Conservation (phyloP, 2,888 invertebrate species). For the Monochamus alternatus region DNA sequence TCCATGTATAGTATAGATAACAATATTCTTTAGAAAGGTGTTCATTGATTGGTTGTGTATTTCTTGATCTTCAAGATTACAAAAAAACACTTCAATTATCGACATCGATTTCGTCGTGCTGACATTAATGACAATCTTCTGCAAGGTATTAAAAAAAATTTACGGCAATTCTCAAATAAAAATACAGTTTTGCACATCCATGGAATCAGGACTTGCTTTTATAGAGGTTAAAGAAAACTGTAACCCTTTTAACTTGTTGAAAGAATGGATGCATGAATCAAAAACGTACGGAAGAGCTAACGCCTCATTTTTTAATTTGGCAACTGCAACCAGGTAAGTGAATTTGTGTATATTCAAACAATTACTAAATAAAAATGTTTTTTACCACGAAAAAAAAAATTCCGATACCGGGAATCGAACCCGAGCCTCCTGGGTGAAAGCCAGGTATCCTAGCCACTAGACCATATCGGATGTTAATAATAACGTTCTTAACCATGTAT, state of each 20-base stretch:
- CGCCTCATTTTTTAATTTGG: constrained; percentile 64
- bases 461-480: constrained; percentile 71
- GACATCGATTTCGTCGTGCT: background rate
- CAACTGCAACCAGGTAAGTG: constrained; percentile 69
- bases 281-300: constrained; percentile 48
- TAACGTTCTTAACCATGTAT: background rate
- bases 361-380: no score
- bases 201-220: constrained; percentile 33
- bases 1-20: no score
- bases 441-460: constrained; percentile 77
- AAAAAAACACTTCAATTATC: no score
- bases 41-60: background rate
- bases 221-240: constrained; percentile 32
- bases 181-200: background rate
- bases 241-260: constrained; percentile 70
- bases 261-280: constrained; percentile 69
- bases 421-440: constrained; percentile 78
- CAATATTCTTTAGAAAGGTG: background rate
- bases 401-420: constrained; percentile 78
- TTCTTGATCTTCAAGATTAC: no score
- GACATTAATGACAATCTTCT: constrained; percentile 13
- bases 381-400: constrained; percentile 48
- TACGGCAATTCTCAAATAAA: background rate
- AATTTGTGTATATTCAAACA: background rate
- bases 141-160: background rate